A percentile compares a stretch with the other conserved stretches of the same genome.
Conservation (phyloP, 1,140 invertebrate species). For the Teleogryllus occipitalis region DNA sequence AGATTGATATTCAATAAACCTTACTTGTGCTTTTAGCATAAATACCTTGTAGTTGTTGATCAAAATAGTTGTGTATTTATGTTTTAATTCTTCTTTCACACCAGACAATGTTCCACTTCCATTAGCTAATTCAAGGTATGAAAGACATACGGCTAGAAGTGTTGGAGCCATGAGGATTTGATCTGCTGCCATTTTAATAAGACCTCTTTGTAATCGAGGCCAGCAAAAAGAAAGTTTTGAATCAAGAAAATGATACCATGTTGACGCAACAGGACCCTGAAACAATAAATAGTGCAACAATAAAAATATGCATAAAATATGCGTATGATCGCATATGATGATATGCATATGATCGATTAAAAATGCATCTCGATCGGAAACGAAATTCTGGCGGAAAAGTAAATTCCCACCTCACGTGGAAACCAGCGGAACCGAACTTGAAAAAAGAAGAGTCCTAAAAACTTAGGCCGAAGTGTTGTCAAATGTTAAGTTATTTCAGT, state of each 20-base stretch:
- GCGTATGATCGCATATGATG: no score
- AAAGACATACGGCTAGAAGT: neutral
- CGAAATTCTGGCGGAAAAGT: no score
- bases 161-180: neutral
- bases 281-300: neutral
- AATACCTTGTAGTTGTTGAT: neutral
- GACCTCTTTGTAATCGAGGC: neutral
- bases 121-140: neutral
- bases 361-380: no score
- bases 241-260: conserved; percentile 17
- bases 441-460: no score
- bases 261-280: conserved; percentile 10
- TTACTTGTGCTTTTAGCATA: no score
- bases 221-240: neutral
- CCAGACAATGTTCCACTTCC: neutral
- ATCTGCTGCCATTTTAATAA: neutral
- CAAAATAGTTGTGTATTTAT: neutral
- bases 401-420: no score
- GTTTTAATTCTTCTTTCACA: neutral
- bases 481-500: no score
- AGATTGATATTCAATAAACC: no score
- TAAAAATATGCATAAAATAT: no score
- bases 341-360: no score
- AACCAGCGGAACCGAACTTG: no score
- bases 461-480: no score